These are phyloP conservation scores for Euleptes europaea DNA, from an alignment of 2,113 vertebrate species.

Conservation along the genomic window DNA sequence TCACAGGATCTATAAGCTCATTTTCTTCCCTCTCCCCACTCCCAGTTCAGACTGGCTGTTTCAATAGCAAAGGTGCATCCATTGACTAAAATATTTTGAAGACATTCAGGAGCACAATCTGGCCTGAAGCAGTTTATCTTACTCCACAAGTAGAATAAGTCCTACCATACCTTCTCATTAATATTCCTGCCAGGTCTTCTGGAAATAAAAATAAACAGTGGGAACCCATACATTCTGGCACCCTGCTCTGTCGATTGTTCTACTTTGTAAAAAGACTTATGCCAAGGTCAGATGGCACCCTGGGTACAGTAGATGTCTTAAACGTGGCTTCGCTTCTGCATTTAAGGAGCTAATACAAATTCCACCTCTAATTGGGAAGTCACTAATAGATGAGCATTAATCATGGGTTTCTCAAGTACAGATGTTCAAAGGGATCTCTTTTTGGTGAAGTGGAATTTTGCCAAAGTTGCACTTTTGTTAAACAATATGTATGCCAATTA, in stretches of 20 bases:
- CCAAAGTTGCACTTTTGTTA: neutral
- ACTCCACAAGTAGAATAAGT: neutral
- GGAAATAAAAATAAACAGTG: constrained; percentile 13
- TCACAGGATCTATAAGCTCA: neutral
- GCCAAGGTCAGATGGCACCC: neutral
- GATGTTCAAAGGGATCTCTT: constrained; percentile 11
- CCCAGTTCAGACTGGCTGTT: neutral
- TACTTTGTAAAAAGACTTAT: neutral
- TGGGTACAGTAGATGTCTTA: neutral
- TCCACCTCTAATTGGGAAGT: constrained; percentile 18
- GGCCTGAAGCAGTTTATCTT: neutral
- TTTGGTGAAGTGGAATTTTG: neutral
- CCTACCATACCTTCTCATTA: neutral
- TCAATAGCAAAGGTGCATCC: constrained; percentile 25
- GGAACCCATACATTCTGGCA: neutral
- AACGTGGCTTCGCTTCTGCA: neutral
- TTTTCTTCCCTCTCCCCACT: neutral
- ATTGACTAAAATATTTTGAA: neutral
- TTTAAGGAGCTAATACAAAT: constrained; percentile 14
- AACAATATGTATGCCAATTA: neutral
- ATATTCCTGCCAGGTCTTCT: neutral
- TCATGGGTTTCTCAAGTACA: neutral
- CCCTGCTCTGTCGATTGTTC: neutral
- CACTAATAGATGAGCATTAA: constrained; percentile 6
- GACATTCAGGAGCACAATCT: constrained; percentile 2